A percentile compares a stretch with the other conserved stretches of the same genome.
Conservation (phyloP, 1,140 invertebrate genomes). For the Dendroctonus valens region DNA sequence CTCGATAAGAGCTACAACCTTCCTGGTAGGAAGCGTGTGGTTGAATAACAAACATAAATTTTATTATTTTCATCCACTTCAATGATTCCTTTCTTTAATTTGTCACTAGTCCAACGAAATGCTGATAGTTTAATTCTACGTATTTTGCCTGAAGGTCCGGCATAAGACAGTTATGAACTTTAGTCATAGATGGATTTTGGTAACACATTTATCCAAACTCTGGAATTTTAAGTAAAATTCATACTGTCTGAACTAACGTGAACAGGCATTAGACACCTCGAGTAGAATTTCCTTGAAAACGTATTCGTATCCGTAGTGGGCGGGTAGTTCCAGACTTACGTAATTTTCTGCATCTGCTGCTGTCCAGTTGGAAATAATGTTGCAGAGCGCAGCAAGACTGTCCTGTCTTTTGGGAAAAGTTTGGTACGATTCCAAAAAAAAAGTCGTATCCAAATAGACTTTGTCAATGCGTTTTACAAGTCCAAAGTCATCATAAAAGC, state of each 20-base stretch:
- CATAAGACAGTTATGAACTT: slow-evolving; percentile 49
- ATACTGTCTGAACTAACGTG: slow-evolving; percentile 52
- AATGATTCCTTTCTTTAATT: slow-evolving; percentile 41
- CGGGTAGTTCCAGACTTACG: slow-evolving; percentile 56
- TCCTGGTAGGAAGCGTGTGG: slow-evolving; percentile 63
- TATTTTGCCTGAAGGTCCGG: slow-evolving; percentile 39
- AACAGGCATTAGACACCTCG: slow-evolving; percentile 55
- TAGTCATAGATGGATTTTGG: slow-evolving; percentile 45
- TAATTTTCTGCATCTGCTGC: slow-evolving; percentile 49
- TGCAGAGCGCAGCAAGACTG: slow-evolving; percentile 54
- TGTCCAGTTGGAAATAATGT: slow-evolving; percentile 58
- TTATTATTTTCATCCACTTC: slow-evolving; percentile 37
- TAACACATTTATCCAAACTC: slow-evolving; percentile 53
- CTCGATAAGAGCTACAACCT: slow-evolving; percentile 54
- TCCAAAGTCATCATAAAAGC: slow-evolving; percentile 54
- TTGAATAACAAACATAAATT: slow-evolving; percentile 63
- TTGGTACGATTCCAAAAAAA: slow-evolving; percentile 54
- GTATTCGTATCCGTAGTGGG: slow-evolving; percentile 61
- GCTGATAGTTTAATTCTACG: slow-evolving; percentile 56
- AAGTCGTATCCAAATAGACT: slow-evolving; percentile 72
- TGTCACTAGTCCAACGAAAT: slow-evolving; percentile 53
- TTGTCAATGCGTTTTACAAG: slow-evolving; percentile 57
- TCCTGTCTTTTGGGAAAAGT: slow-evolving; percentile 60
- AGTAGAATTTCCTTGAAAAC: slow-evolving; percentile 59
- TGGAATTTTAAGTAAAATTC: slow-evolving; percentile 50